Evolutionary conservation across 2,888 invertebrate genomes (phyloP).

Genomic region (Sminthurinus aureus): DNA sequence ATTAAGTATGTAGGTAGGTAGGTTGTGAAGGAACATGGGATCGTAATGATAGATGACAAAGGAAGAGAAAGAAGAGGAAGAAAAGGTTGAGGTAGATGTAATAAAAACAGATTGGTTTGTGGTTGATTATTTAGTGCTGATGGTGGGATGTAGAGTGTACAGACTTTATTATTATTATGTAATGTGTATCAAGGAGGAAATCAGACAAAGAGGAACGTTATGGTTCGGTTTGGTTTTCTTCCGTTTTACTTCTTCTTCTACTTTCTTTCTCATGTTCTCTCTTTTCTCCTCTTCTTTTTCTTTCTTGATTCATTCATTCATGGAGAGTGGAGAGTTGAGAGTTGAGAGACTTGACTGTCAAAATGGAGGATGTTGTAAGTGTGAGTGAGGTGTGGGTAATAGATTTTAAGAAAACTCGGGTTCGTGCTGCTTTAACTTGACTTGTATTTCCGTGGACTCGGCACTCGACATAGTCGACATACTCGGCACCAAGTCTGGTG

Average conservation of each 20-base stretch:
- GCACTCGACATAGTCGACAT: no score
- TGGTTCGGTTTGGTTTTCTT: not conserved
- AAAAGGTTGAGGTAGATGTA: not conserved
- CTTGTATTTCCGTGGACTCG: slow-evolving; percentile 59
- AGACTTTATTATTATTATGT: no score
- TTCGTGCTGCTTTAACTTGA: slow-evolving; percentile 59
- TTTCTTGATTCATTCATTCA: not conserved
- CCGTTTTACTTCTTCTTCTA: not conserved
- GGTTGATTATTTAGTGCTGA: not conserved
- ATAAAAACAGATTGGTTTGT: not conserved
- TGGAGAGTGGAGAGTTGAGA: not conserved
- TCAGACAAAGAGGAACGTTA: not conserved
- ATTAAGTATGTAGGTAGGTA: not conserved
- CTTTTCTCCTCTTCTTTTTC: not conserved
- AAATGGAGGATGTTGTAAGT: slow-evolving; percentile 28
- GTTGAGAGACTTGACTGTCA: slow-evolving; percentile 23
- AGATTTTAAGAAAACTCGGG: slow-evolving; percentile 56
- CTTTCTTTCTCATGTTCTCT: no score
- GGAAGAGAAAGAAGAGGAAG: no score
- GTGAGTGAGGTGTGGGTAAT: slow-evolving; percentile 50
- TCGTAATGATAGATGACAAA: no score
- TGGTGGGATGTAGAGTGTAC: no score
- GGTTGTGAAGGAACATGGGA: not conserved
- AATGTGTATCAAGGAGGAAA: not conserved
- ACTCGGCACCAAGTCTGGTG: slow-evolving; percentile 59